Conservation (phyloP, 2,888 invertebrate species). For the Cataglyphis rosenhaueri region DNA sequence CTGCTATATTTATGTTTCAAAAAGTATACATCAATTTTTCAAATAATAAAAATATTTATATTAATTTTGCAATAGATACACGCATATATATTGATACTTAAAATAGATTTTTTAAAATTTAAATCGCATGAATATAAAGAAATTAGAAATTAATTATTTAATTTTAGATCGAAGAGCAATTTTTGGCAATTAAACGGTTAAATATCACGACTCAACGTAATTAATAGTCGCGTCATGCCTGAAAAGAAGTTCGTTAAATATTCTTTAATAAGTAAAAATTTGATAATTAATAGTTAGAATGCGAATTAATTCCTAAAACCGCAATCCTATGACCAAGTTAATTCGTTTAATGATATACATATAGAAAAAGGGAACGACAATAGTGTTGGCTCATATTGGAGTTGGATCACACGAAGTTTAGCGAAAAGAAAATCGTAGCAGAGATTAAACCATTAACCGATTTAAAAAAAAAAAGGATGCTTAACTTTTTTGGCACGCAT, state of each 20-base stretch:
- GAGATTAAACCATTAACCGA: constrained; percentile 6
- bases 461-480: not conserved
- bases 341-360: constrained; percentile 58
- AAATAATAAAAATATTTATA: not conserved
- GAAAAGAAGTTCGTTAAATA: constrained; percentile 13
- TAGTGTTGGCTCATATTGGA: constrained; percentile 60
- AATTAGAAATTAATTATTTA: not conserved
- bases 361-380: constrained; percentile 62
- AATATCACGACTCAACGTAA: not conserved
- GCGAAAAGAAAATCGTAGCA: constrained; percentile 7
- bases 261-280: constrained; percentile 45
- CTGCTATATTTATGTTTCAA: not conserved
- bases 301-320: constrained; percentile 60
- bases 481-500: constrained; percentile 12
- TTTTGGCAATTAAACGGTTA: constrained; percentile 18
- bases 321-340: constrained; percentile 64
- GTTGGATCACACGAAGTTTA: constrained; percentile 33
- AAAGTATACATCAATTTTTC: constrained; percentile 1
- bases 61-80: not conserved
- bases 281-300: constrained; percentile 58
- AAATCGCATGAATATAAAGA: not conserved
- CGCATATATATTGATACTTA: not conserved
- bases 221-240: constrained; percentile 5
- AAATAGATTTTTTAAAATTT: not conserved
- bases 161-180: constrained; percentile 2